Percentiles rank a stretch among this genome's conserved stretches.
Conservation (phyloP, 1,140 invertebrate genomes). For the Apis cerana region DNA sequence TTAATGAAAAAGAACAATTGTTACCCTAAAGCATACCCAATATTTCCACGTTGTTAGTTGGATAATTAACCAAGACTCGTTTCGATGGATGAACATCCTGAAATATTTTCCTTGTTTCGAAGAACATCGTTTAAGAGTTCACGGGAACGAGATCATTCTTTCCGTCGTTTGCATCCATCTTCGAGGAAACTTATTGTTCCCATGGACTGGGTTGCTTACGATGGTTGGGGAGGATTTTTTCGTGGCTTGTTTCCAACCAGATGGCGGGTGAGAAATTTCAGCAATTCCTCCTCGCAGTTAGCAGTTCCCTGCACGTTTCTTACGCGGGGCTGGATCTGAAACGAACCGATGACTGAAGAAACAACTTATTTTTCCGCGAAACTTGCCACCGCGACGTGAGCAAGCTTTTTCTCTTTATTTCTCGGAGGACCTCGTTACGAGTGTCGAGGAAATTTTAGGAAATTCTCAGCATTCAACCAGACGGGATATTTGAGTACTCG, state of each 20-base stretch:
- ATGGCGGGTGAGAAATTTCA: slow-evolving; percentile 33
- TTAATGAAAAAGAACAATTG: too few species aligned
- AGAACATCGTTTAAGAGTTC: background rate
- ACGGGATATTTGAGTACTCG: background rate
- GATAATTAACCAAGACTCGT: slow-evolving; percentile 55
- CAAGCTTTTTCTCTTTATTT: background rate
- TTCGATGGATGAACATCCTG: background rate
- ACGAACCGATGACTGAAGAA: slow-evolving; percentile 36
- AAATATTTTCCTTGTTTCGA: background rate
- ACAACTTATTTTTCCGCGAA: slow-evolving; percentile 25
- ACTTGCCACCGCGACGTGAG: slow-evolving; percentile 7
- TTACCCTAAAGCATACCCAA: slow-evolving; percentile 22
- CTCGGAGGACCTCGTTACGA: background rate
- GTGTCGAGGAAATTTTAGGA: background rate
- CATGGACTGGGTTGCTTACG: background rate
- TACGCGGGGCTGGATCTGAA: background rate
- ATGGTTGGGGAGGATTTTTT: slow-evolving; percentile 27
- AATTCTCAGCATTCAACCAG: background rate
- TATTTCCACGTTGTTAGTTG: slow-evolving; percentile 51
- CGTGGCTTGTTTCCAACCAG: background rate
- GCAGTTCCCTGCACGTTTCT: slow-evolving; percentile 12
- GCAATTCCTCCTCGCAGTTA: slow-evolving; percentile 18
- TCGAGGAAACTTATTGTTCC: slow-evolving; percentile 32
- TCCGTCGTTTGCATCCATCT: slow-evolving; percentile 48
- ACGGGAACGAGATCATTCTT: slow-evolving; percentile 17